Conservation (phyloP, 2,888 invertebrate species). For the Leptarthrus brevirostris region DNA sequence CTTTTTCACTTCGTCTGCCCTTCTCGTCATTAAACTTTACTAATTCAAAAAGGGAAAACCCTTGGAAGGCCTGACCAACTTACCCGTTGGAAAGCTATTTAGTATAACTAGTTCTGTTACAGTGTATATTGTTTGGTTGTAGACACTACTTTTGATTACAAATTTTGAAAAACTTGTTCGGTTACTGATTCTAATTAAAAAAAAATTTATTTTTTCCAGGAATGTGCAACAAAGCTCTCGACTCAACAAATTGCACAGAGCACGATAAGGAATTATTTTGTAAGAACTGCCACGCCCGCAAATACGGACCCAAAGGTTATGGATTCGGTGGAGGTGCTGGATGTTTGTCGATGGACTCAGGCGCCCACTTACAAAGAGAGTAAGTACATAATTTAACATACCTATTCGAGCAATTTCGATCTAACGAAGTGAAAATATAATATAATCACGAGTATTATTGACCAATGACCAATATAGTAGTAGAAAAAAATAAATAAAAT, state of each 20-base stretch:
- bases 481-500: too few species aligned
- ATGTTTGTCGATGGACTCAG: slow-evolving; percentile 95
- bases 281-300: slow-evolving; percentile 93
- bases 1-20: too few species aligned
- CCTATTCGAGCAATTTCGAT: too few species aligned
- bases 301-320: slow-evolving; percentile 98
- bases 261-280: slow-evolving; percentile 97
- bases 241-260: slow-evolving; percentile 98
- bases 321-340: slow-evolving; percentile 99
- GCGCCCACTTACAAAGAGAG: slow-evolving; percentile 87
- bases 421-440: not conserved
- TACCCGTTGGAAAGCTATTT: too few species aligned
- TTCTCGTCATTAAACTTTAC: too few species aligned
- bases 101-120: too few species aligned
- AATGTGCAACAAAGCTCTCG: slow-evolving; percentile 96
- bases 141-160: too few species aligned
- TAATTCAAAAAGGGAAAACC: too few species aligned
- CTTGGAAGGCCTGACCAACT: too few species aligned
- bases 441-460: not conserved
- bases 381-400: slow-evolving; percentile 71
- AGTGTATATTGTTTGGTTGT: too few species aligned
- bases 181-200: too few species aligned
- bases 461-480: not conserved
- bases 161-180: too few species aligned
- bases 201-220: slow-evolving; percentile 69